These are phyloP conservation scores for Aphelenchoides bicaudatus DNA, from an alignment of 2,888 invertebrate species.

Conservation along the genomic window DNA sequence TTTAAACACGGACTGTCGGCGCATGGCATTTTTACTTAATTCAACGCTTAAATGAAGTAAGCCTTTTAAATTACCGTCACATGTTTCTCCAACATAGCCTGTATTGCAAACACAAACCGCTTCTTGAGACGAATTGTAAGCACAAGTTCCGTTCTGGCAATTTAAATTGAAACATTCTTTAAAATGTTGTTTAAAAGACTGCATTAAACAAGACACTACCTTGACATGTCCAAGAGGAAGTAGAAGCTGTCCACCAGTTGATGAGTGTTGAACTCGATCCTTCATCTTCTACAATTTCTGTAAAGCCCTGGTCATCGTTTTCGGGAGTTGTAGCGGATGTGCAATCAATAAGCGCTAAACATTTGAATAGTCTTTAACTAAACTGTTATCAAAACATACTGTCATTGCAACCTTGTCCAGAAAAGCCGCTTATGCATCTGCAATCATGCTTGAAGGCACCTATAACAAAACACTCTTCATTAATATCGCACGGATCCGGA, in stretches of 20 bases:
- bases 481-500: conserved; percentile 9
- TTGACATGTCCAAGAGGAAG: conserved; percentile 7
- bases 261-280: neutral
- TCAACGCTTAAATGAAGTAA: neutral
- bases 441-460: conserved; percentile 10
- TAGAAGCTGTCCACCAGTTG: neutral
- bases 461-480: conserved; percentile 5
- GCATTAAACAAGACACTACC: neutral
- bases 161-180: conserved; percentile 14
- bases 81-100: conserved; percentile 11
- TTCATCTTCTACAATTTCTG: neutral
- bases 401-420: conserved; percentile 11
- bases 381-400: neutral
- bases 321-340: conserved; percentile 1
- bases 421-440: neutral
- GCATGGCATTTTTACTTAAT: conserved; percentile 2
- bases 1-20: conserved; percentile 7
- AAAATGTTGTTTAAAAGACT: neutral
- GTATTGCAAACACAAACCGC: conserved; percentile 7
- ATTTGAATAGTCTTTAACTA: neutral
- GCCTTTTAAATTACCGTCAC: conserved; percentile 6
- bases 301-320: neutral
- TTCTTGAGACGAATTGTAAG: neutral
- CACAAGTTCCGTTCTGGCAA: conserved; percentile 19
- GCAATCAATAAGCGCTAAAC: no score